These are phyloP conservation scores for Piscicola geometra DNA, from an alignment of 2,888 invertebrate species.

Conservation along the genomic window DNA sequence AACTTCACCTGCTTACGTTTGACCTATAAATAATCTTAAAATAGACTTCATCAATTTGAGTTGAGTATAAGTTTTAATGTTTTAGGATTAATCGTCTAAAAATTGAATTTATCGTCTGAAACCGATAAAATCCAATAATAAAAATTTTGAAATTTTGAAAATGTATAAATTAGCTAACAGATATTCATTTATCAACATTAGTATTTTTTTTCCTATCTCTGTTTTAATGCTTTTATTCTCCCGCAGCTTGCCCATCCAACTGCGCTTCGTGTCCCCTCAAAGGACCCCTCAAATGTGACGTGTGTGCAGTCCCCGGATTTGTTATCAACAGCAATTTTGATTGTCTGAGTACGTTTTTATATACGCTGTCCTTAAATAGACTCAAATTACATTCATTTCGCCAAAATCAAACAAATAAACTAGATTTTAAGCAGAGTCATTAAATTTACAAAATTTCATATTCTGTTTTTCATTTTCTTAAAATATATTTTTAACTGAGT, in stretches of 20 bases:
- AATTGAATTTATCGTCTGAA: neutral
- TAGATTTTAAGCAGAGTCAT: too few species aligned
- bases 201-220: too few species aligned
- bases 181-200: too few species aligned
- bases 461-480: too few species aligned
- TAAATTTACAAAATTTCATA: too few species aligned
- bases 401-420: too few species aligned
- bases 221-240: too few species aligned
- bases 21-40: neutral
- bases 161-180: too few species aligned
- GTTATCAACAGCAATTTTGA: slow-evolving; percentile 13
- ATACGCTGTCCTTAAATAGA: too few species aligned
- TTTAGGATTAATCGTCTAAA: neutral
- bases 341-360: neutral
- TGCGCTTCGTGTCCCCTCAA: slow-evolving; percentile 28
- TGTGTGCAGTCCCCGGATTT: slow-evolving; percentile 18
- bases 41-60: neutral
- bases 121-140: neutral
- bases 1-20: slow-evolving; percentile 33
- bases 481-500: too few species aligned
- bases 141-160: neutral
- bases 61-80: neutral
- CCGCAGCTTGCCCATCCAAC: slow-evolving; percentile 34
- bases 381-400: too few species aligned
- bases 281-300: slow-evolving; percentile 38